Evolutionary conservation across 1,140 invertebrate genomes (phyloP).

Genomic region (Babylonia areolata): DNA sequence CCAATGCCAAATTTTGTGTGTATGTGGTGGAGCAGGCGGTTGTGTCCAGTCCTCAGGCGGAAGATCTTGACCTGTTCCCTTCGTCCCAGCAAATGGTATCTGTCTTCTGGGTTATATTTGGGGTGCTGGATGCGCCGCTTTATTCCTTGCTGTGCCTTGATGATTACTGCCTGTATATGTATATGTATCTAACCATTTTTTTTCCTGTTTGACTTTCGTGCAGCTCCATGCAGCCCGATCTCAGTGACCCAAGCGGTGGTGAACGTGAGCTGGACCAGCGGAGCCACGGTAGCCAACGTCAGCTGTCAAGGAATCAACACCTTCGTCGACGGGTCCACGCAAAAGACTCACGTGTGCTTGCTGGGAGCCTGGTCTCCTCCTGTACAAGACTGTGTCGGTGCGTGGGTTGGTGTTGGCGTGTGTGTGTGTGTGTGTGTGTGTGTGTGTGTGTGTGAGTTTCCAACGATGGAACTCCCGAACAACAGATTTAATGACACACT

Average conservation of each 20-base stretch:
- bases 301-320: neutral
- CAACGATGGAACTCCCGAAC: too few relatives aligned
- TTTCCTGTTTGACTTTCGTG: neutral
- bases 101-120: too few relatives aligned
- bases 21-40: too few relatives aligned
- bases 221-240: neutral
- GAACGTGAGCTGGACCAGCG: neutral
- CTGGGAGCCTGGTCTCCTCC: neutral
- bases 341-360: neutral
- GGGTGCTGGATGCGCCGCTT: too few relatives aligned
- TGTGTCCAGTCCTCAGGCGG: too few relatives aligned
- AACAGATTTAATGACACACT: too few relatives aligned
- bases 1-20: too few relatives aligned
- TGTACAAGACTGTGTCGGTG: neutral
- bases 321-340: neutral
- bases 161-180: too few relatives aligned
- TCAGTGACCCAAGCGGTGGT: neutral
- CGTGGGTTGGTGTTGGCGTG: neutral
- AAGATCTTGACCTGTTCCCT: too few relatives aligned
- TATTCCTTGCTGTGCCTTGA: too few relatives aligned
- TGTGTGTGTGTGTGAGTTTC: slow-evolving; percentile 3
- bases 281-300: neutral
- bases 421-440: slow-evolving; percentile 11
- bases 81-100: too few relatives aligned
- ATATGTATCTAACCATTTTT: too few relatives aligned